Percentiles rank a stretch among this genome's conserved stretches.
phyloP scores from a whole-genome alignment of 64 coral and sea anemone species.

The Porites australiensis region DNA sequence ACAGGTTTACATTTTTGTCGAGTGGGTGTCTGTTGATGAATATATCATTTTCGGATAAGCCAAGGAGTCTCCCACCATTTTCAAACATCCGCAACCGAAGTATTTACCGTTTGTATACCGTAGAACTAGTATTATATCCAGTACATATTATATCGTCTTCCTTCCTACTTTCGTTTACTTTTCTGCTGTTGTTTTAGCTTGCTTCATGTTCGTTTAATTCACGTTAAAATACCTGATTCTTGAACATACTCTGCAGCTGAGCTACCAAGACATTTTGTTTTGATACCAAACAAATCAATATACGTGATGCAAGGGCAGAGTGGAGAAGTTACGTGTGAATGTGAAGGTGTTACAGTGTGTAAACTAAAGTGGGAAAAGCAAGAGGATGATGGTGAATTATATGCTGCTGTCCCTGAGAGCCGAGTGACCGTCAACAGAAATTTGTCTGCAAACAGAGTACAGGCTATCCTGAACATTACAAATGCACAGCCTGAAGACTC shows the following conservation, averaged over 20 bases:
- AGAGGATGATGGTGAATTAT: background rate
- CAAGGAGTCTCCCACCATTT: too few relatives aligned
- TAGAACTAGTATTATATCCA: too few relatives aligned
- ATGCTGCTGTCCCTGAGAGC: background rate
- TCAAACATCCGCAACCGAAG: too few relatives aligned
- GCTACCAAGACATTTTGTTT: background rate
- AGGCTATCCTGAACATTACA: constrained; percentile 5
- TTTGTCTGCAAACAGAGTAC: background rate
- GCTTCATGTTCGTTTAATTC: too few relatives aligned
- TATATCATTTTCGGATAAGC: too few relatives aligned
- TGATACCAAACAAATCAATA: background rate
- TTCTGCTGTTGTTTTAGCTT: too few relatives aligned
- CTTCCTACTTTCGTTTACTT: too few relatives aligned
- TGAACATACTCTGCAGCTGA: background rate
- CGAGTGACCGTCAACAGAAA: background rate
- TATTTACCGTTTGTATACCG: too few relatives aligned
- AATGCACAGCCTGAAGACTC: background rate
- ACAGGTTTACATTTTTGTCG: too few relatives aligned
- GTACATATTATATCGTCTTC: too few relatives aligned
- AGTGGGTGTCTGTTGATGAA: too few relatives aligned
- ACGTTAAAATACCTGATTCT: too few relatives aligned
- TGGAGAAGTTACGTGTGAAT: background rate
- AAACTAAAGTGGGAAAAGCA: constrained; percentile 15
- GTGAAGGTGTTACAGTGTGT: background rate
- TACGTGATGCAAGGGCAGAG: background rate